Evolutionary conservation across 1,140 invertebrate genomes (phyloP).

Genomic region (Leucophenga varia): DNA sequence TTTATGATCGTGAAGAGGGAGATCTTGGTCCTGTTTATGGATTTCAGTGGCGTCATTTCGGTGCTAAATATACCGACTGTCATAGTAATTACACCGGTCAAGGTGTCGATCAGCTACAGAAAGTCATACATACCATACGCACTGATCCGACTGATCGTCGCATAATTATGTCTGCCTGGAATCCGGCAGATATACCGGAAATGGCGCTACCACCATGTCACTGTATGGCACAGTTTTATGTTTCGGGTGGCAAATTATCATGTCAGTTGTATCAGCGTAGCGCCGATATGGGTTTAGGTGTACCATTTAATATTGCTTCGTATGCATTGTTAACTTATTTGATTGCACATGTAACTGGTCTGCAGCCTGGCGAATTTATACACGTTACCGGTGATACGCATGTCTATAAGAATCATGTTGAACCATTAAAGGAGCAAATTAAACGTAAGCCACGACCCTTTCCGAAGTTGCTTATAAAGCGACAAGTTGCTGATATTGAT

Average conservation of each 20-base stretch:
- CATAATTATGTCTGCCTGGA: constrained; percentile 94
- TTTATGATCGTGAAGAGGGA: constrained; percentile 84
- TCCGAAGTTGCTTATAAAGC: constrained; percentile 76
- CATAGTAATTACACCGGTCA: constrained; percentile 78
- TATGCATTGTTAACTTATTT: constrained; percentile 92
- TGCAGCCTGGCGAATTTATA: constrained; percentile 92
- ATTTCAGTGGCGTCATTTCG: constrained; percentile 98
- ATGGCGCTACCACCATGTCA: constrained; percentile 98
- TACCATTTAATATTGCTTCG: constrained; percentile 97
- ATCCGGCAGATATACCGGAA: constrained; percentile 78
- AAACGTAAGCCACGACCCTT: constrained; percentile 77
- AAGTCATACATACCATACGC: constrained; percentile 80
- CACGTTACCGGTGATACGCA: constrained; percentile 96
- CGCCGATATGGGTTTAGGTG: constrained; percentile 95
- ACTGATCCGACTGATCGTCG: constrained; percentile 80
- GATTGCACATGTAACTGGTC: constrained; percentile 88
- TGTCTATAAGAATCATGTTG: constrained; percentile 93
- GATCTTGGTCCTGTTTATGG: constrained; percentile 97
- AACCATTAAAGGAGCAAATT: constrained; percentile 80
- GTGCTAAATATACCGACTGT: constrained; percentile 85
- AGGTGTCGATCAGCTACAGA: constrained; percentile 85
- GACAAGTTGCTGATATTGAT: constrained; percentile 75
- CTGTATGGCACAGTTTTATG: constrained; percentile 91
- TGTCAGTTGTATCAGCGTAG: constrained; percentile 95
- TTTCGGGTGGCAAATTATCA: constrained; percentile 75